Evolutionary conservation across 1,140 invertebrate species (phyloP), one percentile per base, ranked within the genome.

Genomic region (Ceratina japonica): DNA sequence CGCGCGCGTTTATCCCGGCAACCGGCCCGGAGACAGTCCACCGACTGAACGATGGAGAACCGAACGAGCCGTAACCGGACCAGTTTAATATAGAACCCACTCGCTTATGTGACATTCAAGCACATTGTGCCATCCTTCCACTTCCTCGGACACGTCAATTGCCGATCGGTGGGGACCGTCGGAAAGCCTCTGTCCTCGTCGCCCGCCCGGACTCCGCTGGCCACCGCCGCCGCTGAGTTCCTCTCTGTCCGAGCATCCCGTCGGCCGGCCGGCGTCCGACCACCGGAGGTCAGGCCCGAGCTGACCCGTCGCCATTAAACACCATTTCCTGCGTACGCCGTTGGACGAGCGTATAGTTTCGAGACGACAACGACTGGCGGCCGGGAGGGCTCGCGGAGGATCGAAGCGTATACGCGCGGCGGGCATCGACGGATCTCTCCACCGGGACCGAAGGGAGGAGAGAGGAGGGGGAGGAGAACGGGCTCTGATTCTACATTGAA

Each of bases 131-230:
- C 85, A 89, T 88, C 87, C 88, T 89, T 90, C 88, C 88, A 89
- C 89, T 88, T 90, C 89, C 88, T 90, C 89, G 85, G 87, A 79
- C 83, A 79, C 88, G 82, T 88, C 82, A 89, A 90, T 90, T 89
- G 75, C 71, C 58, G n/a, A n/a, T 20, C 69, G 74, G 76, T 79
- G 81, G 87, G 88, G 86, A 87, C 81, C 80, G 86, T 18, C 71
- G 71, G n/a, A n/a, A n/a, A n/a, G n/a, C 65, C 22, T n/a, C 49
- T 49, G 74, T 87, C 85, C 78, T 76, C 69, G 59, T 79, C 79
- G 37, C 24, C 31, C 58, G 18, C 0, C 5, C 68, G 58, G n/a
- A n/a, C n/a, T n/a, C n/a, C n/a, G n/a, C n/a, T n/a, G n/a, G n/a
- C n/a, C n/a, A n/a, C n/a, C n/a, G n/a, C n/a, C n/a, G 52, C 22